Base-by-base conservation (phyloP, 2,888 invertebrate species). In the Drosophila putrida region DNA sequence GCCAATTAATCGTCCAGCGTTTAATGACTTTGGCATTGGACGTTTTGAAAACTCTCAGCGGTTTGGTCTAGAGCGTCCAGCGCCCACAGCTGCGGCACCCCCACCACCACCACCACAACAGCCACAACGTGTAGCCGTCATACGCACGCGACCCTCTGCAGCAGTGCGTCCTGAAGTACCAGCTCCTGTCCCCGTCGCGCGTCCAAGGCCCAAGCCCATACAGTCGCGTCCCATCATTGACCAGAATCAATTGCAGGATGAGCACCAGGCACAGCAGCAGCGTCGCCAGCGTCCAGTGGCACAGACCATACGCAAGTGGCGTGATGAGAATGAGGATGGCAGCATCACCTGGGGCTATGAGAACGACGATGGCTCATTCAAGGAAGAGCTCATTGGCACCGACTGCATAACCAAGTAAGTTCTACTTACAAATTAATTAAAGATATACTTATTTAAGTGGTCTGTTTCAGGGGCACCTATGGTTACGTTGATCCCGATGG, bases 261-360 rank as follows among this genome's bases (percentile, higher is more conserved):
- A 90, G 0, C 77, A 75, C 1, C 82, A 87, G 4, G 70, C 78
- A 0, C 89, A 75, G 6, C 84, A 82, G 8, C 87, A 85, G 13
- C 90, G 91, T 11, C 90, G 90, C 9, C 95, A 94, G 90, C 95
- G 95, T 77, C 96, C 96, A 0, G 96, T 96, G 0, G 95, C 96
- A 27, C 96, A 96, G 92, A 95, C 95, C 70, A 93, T 94, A 74
- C 93, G 95, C 59, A 95, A 95, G 90, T 97, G 95, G 93, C 94
- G 96, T 55, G 96, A 96, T 44, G 96, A 97, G 91, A 96, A 96
- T 88, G 92, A 92, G 47, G 93, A 93, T 61, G 96, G 96, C 41
- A 96, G 96, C 90, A 97, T 97, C 82, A 96, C 96, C 0, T 97
- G 97, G 97, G 97, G 97, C 51, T 97, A 96, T 89, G 97, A 97